phyloP scores from a whole-genome alignment of 2,888 invertebrate species.

The Lampropteryx suffumata region DNA sequence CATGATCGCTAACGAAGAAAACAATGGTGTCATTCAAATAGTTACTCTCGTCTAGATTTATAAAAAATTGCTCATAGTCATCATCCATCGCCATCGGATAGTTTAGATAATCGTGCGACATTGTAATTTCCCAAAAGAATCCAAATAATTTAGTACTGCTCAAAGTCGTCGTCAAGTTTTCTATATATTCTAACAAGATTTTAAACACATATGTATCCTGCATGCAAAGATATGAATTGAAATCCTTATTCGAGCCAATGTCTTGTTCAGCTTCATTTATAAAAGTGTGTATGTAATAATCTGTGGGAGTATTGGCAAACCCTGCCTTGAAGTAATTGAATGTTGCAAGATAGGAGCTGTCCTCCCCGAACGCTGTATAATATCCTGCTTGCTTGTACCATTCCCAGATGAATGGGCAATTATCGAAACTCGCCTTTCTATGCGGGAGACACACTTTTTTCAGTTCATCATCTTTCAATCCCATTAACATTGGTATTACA shows the following conservation, averaged over 20 bases:
- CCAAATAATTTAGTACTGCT: slow-evolving; percentile 86
- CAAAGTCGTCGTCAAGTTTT: slow-evolving; percentile 84
- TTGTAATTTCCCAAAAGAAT: slow-evolving; percentile 91
- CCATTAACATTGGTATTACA: slow-evolving; percentile 91
- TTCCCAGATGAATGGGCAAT: slow-evolving; percentile 94
- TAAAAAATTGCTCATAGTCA: slow-evolving; percentile 83
- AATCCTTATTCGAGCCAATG: slow-evolving; percentile 85
- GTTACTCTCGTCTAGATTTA: slow-evolving; percentile 70
- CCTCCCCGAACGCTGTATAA: slow-evolving; percentile 92
- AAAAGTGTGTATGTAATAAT: slow-evolving; percentile 92
- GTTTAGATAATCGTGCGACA: slow-evolving; percentile 93
- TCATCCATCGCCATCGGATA: slow-evolving; percentile 89
- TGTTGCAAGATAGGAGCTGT: slow-evolving; percentile 88
- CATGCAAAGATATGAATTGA: slow-evolving; percentile 87
- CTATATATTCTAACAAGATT: slow-evolving; percentile 87
- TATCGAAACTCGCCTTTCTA: slow-evolving; percentile 85
- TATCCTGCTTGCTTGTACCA: slow-evolving; percentile 88
- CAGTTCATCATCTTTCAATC: slow-evolving; percentile 86
- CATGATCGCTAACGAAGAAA: slow-evolving; percentile 94
- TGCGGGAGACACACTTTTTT: slow-evolving; percentile 84
- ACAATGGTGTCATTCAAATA: slow-evolving; percentile 86
- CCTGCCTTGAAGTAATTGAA: slow-evolving; percentile 92
- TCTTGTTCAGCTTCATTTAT: slow-evolving; percentile 85
- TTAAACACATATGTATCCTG: slow-evolving; percentile 87
- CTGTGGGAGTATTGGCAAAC: slow-evolving; percentile 90